phyloP scores from a whole-genome alignment of 2,888 invertebrate genomes.

The Adela reaumurella region DNA sequence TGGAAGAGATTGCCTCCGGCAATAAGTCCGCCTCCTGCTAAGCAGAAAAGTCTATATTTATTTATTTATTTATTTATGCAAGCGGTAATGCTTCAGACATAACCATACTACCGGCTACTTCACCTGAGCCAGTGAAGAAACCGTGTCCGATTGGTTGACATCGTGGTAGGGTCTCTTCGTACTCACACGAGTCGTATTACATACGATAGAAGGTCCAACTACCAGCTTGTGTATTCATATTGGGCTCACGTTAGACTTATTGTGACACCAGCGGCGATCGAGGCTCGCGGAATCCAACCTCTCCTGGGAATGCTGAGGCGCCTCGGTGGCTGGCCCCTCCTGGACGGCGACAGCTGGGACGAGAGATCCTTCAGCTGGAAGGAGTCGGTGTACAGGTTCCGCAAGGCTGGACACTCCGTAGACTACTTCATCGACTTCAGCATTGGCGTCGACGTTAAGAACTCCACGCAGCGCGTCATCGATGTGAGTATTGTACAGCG shows the following conservation, averaged over 20 bases:
- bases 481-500: constrained; percentile 60
- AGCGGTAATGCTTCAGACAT: too few species aligned
- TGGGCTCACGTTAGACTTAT: background rate
- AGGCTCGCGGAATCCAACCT: constrained; percentile 71
- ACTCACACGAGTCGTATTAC: constrained; percentile 6
- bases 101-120: too few species aligned
- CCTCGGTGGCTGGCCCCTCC: constrained; percentile 94
- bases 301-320: constrained; percentile 65
- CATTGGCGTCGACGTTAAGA: constrained; percentile 84
- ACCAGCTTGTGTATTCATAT: background rate
- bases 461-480: constrained; percentile 78
- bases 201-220: background rate
- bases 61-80: too few species aligned
- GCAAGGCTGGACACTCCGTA: constrained; percentile 77
- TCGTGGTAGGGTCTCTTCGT: constrained; percentile 5
- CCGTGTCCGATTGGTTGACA: too few species aligned
- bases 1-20: too few species aligned
- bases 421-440: constrained; percentile 90
- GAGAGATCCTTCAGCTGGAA: constrained; percentile 74
- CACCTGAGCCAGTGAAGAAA: too few species aligned
- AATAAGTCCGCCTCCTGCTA: too few species aligned
- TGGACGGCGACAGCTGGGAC: constrained; percentile 74
- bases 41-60: too few species aligned
- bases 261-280: constrained; percentile 66
- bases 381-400: constrained; percentile 76